Percentiles rank a stretch among this genome's conserved stretches.
These are phyloP conservation scores for Spodoptera picta DNA, from an alignment of 2,888 invertebrate species.

Conservation along the genomic window DNA sequence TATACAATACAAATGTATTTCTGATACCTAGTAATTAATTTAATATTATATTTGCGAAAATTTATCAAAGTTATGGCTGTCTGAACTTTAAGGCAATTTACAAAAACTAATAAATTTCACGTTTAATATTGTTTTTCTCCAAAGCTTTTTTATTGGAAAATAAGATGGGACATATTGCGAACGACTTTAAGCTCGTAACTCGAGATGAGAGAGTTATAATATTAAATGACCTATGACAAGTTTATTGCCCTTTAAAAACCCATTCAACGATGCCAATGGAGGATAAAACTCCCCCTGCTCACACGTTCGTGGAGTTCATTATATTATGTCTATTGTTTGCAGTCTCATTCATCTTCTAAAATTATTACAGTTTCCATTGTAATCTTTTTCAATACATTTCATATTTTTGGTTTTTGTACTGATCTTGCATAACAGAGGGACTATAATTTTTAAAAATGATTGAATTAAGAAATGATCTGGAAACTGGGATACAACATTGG, in stretches of 20 bases:
- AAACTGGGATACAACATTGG: neutral
- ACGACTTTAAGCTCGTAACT: conserved; percentile 41
- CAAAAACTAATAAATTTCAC: conserved; percentile 10
- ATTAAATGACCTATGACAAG: conserved; percentile 54
- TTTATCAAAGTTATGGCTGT: conserved; percentile 19
- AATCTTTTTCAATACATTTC: conserved; percentile 4
- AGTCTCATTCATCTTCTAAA: conserved; percentile 22
- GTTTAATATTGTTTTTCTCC: conserved; percentile 14
- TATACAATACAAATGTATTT: neutral
- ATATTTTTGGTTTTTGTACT: neutral
- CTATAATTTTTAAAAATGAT: too few relatives aligned
- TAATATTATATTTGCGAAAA: conserved; percentile 9
- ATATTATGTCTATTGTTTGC: conserved; percentile 32
- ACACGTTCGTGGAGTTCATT: conserved; percentile 37
- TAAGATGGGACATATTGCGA: conserved; percentile 40
- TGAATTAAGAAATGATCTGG: too few relatives aligned
- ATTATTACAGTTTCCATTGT: conserved; percentile 24
- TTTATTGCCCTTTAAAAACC: conserved; percentile 55
- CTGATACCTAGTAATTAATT: neutral
- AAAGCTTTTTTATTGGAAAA: conserved; percentile 33
- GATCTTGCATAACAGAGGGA: too few relatives aligned
- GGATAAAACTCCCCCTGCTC: conserved; percentile 47
- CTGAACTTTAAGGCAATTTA: conserved; percentile 11
- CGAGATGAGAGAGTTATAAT: conserved; percentile 49
- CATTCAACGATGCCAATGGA: conserved; percentile 51